phyloP scores from a whole-genome alignment of 2,888 invertebrate genomes.

The Agapostemon virescens region DNA sequence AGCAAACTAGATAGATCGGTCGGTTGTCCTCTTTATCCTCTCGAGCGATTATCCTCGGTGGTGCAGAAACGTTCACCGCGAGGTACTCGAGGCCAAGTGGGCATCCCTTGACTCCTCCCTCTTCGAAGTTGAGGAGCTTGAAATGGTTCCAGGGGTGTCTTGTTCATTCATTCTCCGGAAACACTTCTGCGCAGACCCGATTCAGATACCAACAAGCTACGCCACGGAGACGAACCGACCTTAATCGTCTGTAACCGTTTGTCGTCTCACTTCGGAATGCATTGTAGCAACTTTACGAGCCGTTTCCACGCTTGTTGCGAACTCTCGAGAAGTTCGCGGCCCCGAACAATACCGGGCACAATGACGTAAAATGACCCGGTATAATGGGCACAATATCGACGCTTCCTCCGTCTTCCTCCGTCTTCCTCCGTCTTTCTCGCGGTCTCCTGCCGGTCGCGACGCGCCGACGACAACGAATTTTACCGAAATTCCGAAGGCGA shows the following conservation, averaged over 20 bases:
- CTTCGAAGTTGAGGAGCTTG: constrained; percentile 63
- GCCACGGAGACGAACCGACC: constrained; percentile 48
- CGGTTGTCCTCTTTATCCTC: constrained; percentile 59
- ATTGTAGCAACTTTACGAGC: constrained; percentile 42
- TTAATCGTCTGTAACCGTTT: constrained; percentile 61
- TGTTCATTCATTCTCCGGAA: constrained; percentile 76
- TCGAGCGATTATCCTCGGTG: constrained; percentile 61
- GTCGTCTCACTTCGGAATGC: constrained; percentile 53
- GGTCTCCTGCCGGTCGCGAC: not conserved
- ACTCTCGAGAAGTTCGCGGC: constrained; percentile 41
- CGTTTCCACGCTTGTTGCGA: constrained; percentile 50
- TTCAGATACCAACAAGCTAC: constrained; percentile 67
- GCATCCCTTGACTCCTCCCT: constrained; percentile 70
- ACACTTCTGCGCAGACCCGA: constrained; percentile 72
- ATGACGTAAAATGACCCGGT: constrained; percentile 58
- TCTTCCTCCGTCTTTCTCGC: not conserved
- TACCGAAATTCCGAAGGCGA: not conserved
- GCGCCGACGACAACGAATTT: not conserved
- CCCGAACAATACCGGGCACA: constrained; percentile 43
- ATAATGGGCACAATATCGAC: constrained; percentile 46
- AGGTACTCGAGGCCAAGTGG: constrained; percentile 74
- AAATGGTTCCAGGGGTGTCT: constrained; percentile 63
- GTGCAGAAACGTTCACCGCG: constrained; percentile 62
- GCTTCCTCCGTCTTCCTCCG: not conserved
- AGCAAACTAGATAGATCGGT: constrained; percentile 38